Base-by-base conservation (phyloP, 2,888 invertebrate genomes). In the Drosophila subsilvestris region DNA sequence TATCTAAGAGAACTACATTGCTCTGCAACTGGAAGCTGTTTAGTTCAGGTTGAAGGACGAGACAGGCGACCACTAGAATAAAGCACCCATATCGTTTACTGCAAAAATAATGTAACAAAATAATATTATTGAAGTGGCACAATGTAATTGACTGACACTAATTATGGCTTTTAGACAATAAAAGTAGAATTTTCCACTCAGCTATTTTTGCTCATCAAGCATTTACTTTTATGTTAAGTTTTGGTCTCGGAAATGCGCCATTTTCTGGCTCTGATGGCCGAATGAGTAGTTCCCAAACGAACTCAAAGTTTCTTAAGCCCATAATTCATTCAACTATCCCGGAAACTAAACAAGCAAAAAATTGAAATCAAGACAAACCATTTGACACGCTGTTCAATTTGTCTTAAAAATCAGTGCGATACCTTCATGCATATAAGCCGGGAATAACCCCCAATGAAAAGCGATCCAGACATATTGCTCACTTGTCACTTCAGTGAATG, bases 351-450 rank as follows among this genome's bases (percentile, higher is more conserved):
- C 45, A 61, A 69, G 68, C 50, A 48, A 59, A 53, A 53, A 57
- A 22, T 14, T 55, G n/a, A 45, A 57, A 17, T 57, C n/a, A 10
- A 57, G 32, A 25, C 51, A 17, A 29, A 37, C 86, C 87, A 86
- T 86, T 88, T 75, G 86, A 82, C 79, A 82, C 82, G 80, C 83
- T 86, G 88, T 65, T 79, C 88, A 79, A 83, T 83, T 83, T 83
- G 88, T 88, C 73, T 68, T 53, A 56, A 45, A 60, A 82, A 88
- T 82, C 85, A 61, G 55, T 44, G 58, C 51, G 37, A 22, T 44
- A 29, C 60, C 37, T 50, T 32, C 18, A 20, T 42, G 47, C 18
- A 20, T 42, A 50, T 42, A 29, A 27, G 25, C 59, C 51, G 27
- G 17, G 17, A 50, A 22, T 43, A 22, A 62, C 50, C 56, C 27